A percentile compares a stretch with the other conserved stretches of the same genome.
These are phyloP conservation scores for Celastrina argiolus DNA, from an alignment of 2,888 invertebrate genomes.

Conservation along the genomic window DNA sequence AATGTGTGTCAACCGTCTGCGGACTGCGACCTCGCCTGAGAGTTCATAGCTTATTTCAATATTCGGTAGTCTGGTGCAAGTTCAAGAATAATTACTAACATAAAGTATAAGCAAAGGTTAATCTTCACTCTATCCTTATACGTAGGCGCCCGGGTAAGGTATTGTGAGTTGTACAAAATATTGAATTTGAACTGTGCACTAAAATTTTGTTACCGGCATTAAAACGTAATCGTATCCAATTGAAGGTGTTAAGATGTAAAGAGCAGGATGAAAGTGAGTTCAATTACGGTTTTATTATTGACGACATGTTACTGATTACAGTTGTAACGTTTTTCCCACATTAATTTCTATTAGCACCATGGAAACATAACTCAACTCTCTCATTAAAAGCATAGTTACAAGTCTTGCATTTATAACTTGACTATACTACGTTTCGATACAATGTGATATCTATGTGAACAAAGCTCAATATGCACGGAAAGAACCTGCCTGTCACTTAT, in stretches of 20 bases:
- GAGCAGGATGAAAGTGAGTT: neutral
- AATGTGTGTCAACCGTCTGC: slow-evolving; percentile 17
- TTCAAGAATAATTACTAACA: neutral
- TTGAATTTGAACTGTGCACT: no score
- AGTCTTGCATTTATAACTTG: neutral
- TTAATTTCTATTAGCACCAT: neutral
- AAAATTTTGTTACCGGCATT: no score
- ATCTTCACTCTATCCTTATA: no score
- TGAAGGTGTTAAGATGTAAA: no score
- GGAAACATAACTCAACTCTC: neutral
- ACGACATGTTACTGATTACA: neutral
- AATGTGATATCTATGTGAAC: no score
- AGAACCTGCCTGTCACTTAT: no score
- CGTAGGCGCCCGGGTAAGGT: no score
- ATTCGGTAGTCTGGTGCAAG: neutral
- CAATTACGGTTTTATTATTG: neutral
- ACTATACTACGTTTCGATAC: no score
- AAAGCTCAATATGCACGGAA: no score
- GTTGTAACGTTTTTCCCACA: neutral
- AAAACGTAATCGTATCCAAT: no score
- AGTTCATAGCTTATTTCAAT: neutral
- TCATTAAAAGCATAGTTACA: neutral
- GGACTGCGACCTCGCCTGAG: neutral
- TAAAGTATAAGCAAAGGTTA: neutral
- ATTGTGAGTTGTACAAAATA: no score